Evolutionary conservation across 1,140 invertebrate species (phyloP), one percentile per base, ranked within the genome.

Genomic region (Formica selysi): DNA sequence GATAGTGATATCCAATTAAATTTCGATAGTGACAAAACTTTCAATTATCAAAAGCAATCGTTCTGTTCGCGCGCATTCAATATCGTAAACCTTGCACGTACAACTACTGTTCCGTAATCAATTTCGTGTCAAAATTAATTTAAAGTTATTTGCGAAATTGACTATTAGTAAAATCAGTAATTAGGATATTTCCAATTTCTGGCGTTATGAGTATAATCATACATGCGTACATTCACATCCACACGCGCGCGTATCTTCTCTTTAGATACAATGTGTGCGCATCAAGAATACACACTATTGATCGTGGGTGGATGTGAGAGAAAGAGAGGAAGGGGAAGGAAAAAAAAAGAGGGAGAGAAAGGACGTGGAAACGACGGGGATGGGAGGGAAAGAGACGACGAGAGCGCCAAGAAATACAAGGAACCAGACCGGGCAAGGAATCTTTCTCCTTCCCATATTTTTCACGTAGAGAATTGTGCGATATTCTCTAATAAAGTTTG

Each of bases 271-370:
- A 91, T 91, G 93, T 93, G 92, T 92, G 91, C 90, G 91, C 91
- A 90, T 93, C 92, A 93, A 93, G 92, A 93, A 93, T 93, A 93
- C 91, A 93, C 91, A 90, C 91, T 93, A 93, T 93, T 93, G 93
- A 93, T 93, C 93, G 93, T 90, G 86, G 87, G 90, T 90, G 91
- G 92, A 93, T 92, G 86, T 86, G 78, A 91, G 91, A 92, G 88
- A 88, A 87, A 88, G 88, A 64, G 68, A 86, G 86, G 88, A 89
- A 86, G 86, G 86, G 89, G 88, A 90, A 89, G 89, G 91, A 92
- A 92, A 88, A 88, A 88, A 86, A 81, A 88, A 86, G 73, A 76
- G 22, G 86, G 78, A 32, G 44, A 65, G 57, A 32, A 76, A 85
- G 87, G 54, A 83, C 68, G 79, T 83, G 79, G 68, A 83, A 74